Conservation (phyloP, 2,113 vertebrate species). For the Vombatus ursinus region DNA sequence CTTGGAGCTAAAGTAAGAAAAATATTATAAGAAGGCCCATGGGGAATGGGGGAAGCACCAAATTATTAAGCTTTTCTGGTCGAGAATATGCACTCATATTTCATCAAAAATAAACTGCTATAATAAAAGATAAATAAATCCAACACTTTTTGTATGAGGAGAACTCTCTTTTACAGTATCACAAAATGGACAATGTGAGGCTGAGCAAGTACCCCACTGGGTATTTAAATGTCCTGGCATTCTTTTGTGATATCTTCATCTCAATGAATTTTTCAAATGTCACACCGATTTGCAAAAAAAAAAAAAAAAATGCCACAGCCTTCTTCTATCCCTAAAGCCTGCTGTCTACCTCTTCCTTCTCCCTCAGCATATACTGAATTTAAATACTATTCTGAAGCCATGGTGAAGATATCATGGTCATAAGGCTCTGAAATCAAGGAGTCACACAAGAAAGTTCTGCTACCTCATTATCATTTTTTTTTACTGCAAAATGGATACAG, state of each 20-base stretch:
- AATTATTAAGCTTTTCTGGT: neutral
- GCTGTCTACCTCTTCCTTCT: neutral
- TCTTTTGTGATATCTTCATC: neutral
- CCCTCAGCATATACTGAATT: neutral
- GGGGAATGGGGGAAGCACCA: neutral
- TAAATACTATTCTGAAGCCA: neutral
- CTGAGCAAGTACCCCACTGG: neutral
- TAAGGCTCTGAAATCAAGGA: neutral
- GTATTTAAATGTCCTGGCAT: neutral
- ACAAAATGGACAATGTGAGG: neutral
- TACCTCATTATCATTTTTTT: neutral
- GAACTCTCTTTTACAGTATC: constrained; percentile 1
- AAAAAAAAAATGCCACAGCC: neutral
- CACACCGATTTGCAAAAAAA: neutral
- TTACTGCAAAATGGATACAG: neutral
- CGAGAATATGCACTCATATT: constrained; percentile 27
- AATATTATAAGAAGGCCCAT: neutral
- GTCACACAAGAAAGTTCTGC: neutral
- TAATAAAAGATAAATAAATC: neutral
- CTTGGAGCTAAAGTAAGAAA: constrained; percentile 7
- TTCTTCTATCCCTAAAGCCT: neutral
- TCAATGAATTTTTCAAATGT: constrained; percentile 28
- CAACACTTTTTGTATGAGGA: neutral
- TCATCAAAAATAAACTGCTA: neutral
- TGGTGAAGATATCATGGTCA: constrained; percentile 19